phyloP scores from a whole-genome alignment of 2,113 vertebrate species.

The Bungarus multicinctus region DNA sequence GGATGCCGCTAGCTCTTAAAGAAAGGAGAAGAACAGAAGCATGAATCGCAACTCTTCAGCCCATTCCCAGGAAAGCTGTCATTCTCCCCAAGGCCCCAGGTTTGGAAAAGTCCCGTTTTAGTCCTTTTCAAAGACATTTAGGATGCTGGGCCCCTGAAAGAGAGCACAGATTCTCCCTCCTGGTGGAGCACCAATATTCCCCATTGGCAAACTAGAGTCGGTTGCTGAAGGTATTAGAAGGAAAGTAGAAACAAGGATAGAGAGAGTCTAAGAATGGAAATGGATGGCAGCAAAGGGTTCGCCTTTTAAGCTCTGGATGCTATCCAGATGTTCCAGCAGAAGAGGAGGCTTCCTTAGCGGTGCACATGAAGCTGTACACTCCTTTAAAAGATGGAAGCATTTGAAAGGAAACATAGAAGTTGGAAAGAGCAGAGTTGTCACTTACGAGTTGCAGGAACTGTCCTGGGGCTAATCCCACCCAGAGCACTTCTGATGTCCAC shows the following conservation, averaged over 20 bases:
- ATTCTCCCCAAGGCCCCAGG: background rate
- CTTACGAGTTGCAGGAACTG: background rate
- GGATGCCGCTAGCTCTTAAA: background rate
- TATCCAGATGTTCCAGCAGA: background rate
- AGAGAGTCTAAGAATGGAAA: background rate
- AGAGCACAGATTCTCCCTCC: background rate
- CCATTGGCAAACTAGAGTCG: background rate
- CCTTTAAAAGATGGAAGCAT: background rate
- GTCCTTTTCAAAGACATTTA: background rate
- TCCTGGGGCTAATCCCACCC: background rate
- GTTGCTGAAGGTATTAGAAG: background rate
- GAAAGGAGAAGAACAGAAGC: conserved; percentile 19
- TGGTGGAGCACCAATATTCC: background rate
- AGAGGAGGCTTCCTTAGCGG: background rate
- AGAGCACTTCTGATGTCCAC: background rate
- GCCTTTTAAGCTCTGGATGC: background rate
- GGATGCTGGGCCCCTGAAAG: background rate
- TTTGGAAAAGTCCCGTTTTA: background rate
- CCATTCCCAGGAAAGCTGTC: background rate
- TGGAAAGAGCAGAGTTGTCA: background rate
- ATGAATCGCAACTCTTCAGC: accelerated
- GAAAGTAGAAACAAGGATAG: background rate
- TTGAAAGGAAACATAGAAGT: background rate
- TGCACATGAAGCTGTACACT: background rate
- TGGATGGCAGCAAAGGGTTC: background rate